These are phyloP conservation scores for Mesocentrotus franciscanus DNA, from an alignment of 53 echinoderm and acorn worm species.

Conservation along the genomic window DNA sequence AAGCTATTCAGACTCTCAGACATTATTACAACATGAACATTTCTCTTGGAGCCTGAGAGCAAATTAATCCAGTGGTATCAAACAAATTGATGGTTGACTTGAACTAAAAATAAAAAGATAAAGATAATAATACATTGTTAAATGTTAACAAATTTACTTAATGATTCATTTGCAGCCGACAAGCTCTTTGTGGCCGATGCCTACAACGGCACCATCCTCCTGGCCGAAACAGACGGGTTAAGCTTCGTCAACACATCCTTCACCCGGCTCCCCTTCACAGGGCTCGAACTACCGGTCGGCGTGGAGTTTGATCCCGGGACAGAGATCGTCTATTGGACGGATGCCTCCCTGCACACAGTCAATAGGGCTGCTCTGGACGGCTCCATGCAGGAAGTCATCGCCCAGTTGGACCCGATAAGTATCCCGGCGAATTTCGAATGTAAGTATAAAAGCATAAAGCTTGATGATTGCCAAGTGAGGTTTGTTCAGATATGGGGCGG, in stretches of 20 bases:
- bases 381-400: constrained; percentile 37
- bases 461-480: no score
- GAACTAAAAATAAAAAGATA: no score
- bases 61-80: no score
- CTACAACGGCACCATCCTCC: not conserved
- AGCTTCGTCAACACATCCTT: not conserved
- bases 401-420: constrained; percentile 16
- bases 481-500: no score
- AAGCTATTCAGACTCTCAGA: no score
- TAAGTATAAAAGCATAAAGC: not conserved
- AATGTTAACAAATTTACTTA: not conserved
- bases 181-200: constrained; percentile 41
- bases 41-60: no score
- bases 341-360: not conserved
- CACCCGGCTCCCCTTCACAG: not conserved
- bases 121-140: no score
- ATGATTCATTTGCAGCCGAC: not conserved
- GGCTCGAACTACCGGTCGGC: not conserved
- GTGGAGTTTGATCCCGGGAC: not conserved
- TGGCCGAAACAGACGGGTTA: constrained; percentile 20
- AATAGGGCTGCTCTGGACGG: constrained; percentile 13
- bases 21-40: no score
- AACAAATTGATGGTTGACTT: no score
- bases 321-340: constrained; percentile 24
- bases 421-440: constrained; percentile 2